Conservation (phyloP, 2,797 vertebrate genomes). For the Anomalospiza imberbis region DNA sequence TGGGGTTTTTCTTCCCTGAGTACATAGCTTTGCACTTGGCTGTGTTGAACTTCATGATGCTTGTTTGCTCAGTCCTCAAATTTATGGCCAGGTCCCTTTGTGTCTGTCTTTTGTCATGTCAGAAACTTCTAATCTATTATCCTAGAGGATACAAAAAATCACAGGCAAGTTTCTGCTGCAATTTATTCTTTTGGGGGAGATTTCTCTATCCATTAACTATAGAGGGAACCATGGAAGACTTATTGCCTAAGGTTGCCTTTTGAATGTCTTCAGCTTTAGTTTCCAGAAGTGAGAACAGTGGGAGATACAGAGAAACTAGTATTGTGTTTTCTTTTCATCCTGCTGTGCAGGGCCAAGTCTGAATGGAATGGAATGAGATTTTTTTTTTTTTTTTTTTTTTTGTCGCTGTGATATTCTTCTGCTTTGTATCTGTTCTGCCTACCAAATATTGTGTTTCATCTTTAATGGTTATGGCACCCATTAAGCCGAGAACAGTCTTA, state of each 20-base stretch:
- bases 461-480: conserved; percentile 28
- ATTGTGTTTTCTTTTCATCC: background rate
- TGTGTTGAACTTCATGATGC: background rate
- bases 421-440: conserved; percentile 1
- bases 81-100: background rate
- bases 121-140: background rate
- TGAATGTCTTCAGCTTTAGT: background rate
- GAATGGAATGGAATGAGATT: background rate
- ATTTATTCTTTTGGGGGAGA: background rate
- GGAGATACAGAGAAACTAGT: background rate
- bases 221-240: background rate
- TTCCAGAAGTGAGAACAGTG: background rate
- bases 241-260: background rate
- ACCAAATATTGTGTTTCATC: conserved; percentile 23
- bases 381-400: background rate
- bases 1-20: background rate
- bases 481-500: conserved; percentile 16
- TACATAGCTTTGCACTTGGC: background rate
- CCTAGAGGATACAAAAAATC: background rate
- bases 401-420: background rate
- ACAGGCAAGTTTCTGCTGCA: background rate
- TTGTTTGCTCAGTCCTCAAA: background rate
- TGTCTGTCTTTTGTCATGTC: background rate
- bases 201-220: background rate
- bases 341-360: background rate